These are phyloP conservation scores for Melanogrammus aeglefinus DNA, from an alignment of 2,797 vertebrate species.

Conservation along the genomic window DNA sequence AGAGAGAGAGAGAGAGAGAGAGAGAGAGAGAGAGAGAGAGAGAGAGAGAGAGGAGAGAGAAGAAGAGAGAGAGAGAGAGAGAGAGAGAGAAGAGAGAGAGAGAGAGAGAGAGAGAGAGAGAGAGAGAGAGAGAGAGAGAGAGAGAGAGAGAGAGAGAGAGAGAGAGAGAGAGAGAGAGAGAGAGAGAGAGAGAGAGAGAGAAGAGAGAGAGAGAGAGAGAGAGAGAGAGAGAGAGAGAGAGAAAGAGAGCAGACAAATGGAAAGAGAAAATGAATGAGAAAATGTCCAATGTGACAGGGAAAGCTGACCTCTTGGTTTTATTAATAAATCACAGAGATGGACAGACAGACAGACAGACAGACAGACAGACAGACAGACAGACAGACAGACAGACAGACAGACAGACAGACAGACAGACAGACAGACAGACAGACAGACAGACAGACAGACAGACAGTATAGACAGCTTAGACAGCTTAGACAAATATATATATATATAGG, in stretches of 20 bases:
- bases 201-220: slow-evolving; percentile 34
- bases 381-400: too few relatives aligned
- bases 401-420: too few relatives aligned
- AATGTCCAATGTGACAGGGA: slow-evolving; percentile 61
- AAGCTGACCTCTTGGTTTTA: slow-evolving; percentile 55
- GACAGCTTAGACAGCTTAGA: too few relatives aligned
- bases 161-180: slow-evolving; percentile 32
- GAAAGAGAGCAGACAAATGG: slow-evolving; percentile 7
- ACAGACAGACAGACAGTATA: too few relatives aligned
- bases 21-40: slow-evolving; percentile 28
- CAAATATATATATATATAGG: too few relatives aligned
- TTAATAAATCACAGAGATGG: background rate
- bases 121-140: slow-evolving; percentile 36
- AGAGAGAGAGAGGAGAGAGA: background rate
- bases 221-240: slow-evolving; percentile 33
- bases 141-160: slow-evolving; percentile 33
- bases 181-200: slow-evolving; percentile 22
- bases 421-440: too few relatives aligned
- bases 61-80: too few relatives aligned
- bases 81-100: too few relatives aligned
- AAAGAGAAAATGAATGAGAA: slow-evolving; percentile 41
- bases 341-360: background rate
- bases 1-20: slow-evolving; percentile 30
- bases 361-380: too few relatives aligned
- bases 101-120: too few relatives aligned